phyloP scores from a whole-genome alignment of 2,888 invertebrate species.

The Ichneumoninae sp. region DNA sequence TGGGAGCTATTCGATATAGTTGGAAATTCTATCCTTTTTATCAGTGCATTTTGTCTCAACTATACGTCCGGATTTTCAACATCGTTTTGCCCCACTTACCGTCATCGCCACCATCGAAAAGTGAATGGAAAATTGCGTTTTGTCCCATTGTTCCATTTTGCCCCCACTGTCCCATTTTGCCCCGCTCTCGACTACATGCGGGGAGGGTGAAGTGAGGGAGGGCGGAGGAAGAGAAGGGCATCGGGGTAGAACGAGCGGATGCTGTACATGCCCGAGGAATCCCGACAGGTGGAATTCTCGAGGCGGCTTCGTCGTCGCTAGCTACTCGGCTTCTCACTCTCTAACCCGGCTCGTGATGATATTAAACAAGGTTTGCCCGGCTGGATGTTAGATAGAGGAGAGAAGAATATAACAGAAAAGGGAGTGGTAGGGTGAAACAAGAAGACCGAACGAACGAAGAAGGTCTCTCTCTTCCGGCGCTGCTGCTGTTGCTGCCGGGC shows the following conservation, averaged over 20 bases:
- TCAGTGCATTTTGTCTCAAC: too few relatives aligned
- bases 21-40: too few relatives aligned
- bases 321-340: conserved; percentile 29
- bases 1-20: too few relatives aligned
- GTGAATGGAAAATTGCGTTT: too few relatives aligned
- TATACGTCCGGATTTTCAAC: too few relatives aligned
- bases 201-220: background rate
- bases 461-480: background rate
- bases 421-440: conserved; percentile 1
- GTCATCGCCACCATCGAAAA: too few relatives aligned
- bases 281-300: conserved; percentile 66
- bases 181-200: background rate
- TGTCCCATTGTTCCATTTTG: too few relatives aligned
- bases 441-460: conserved; percentile 33
- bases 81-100: too few relatives aligned
- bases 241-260: conserved; percentile 9
- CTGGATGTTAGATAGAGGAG: conserved; percentile 49
- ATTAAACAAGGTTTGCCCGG: conserved; percentile 57
- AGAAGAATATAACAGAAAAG: conserved; percentile 1
- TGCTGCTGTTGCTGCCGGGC: conserved; percentile 21
- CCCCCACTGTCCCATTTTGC: too few relatives aligned
- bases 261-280: conserved; percentile 60
- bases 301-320: conserved; percentile 46
- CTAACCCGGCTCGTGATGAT: conserved; percentile 49
- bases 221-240: conserved; percentile 7